Evolutionary conservation across 2,113 vertebrate species (phyloP), one percentile per base, ranked within the genome.

Genomic region (Aegithalos caudatus): DNA sequence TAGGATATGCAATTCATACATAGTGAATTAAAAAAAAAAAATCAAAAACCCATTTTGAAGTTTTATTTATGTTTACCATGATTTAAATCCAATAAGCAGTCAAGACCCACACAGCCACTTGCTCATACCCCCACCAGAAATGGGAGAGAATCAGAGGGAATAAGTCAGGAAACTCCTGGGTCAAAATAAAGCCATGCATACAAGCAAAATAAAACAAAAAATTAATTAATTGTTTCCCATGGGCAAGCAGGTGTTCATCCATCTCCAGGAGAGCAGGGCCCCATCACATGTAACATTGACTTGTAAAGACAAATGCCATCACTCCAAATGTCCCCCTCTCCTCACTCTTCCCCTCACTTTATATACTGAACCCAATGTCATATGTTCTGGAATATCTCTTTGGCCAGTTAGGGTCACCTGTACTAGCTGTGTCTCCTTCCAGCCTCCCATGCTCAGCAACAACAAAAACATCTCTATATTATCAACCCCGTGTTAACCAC

Each of bases 241-340:
- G 12, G 4, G 38, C 19, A 37, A 22, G n/a, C 12, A 47, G 29
- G 8, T 53, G 14, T 35, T 71, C 25, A 71, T 3, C 11, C 21
- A 56, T 22, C 10, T 58, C 12, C 15, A 58, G 42, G 8, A 72
- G 6, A 42, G 9, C 14, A 81, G 22, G 35, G 12, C 2, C 21
- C 7, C 14, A 37, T 20, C 19, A 44, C 10, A 20, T 2, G 4
- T 37, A 56, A 23, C 0, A 3, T 2, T 31, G 27, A 28, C 11
- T 45, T 58, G 11, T 33, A 25, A 88, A 73, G 33, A 51, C 23
- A 65, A 65, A 58, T 14, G 2, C 13, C 9, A 28, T 6, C 6
- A 5, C 27, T 81, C 3, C 27, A 37, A 27, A 53, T 53, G 11
- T 9, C 2, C 4, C 17, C 10, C 4, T 9, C 33, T 23, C 22